Percentiles rank a stretch among this genome's conserved stretches.
Conservation (phyloP, 2,113 vertebrate species). For the Perca schrenkii region DNA sequence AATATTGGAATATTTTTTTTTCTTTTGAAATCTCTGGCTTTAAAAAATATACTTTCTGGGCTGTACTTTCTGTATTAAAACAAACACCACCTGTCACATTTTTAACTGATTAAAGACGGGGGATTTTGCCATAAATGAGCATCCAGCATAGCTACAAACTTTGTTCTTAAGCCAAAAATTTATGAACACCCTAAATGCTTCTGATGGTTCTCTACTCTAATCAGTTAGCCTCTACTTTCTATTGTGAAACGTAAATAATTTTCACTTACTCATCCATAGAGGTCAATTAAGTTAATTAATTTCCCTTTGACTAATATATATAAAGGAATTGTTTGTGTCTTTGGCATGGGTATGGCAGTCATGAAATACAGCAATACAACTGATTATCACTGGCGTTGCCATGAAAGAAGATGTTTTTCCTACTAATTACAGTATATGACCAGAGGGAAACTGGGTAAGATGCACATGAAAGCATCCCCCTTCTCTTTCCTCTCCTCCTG, state of each 20-base stretch:
- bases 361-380: conserved; percentile 26
- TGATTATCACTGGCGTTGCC: conserved; percentile 38
- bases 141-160: not conserved
- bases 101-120: not conserved
- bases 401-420: conserved; percentile 52
- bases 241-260: not conserved
- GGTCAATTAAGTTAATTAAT: not conserved
- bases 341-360: not conserved
- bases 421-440: conserved; percentile 49
- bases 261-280: not conserved
- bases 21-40: not conserved
- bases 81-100: not conserved
- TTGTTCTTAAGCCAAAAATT: not conserved
- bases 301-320: not conserved
- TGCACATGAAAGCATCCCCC: conserved; percentile 56
- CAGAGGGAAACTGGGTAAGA: conserved; percentile 47
- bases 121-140: not conserved
- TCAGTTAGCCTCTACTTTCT: not conserved
- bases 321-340: conserved; percentile 3
- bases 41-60: not conserved
- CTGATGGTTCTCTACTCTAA: not conserved
- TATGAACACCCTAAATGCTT: not conserved
- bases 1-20: not conserved
- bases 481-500: conserved; percentile 14
- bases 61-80: not conserved